phyloP scores from a whole-genome alignment of 64 coral and sea anemone genomes.

The Exaiptasia diaphana region DNA sequence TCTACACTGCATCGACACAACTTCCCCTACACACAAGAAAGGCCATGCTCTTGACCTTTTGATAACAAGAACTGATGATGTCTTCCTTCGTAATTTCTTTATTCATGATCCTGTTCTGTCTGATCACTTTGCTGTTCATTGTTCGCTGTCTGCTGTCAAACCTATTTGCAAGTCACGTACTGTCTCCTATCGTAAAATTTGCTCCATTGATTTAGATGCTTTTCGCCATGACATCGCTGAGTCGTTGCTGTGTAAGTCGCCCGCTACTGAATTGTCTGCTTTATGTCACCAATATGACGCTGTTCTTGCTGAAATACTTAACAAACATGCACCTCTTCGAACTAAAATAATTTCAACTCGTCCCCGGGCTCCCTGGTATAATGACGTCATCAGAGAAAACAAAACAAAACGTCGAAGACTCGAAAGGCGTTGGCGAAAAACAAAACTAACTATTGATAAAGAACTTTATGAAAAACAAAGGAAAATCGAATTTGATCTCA shows the following conservation, averaged over 20 bases:
- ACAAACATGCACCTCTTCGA: conserved; percentile 33
- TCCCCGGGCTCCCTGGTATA: conserved; percentile 30
- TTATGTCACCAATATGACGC: conserved; percentile 33
- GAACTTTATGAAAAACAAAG: not conserved
- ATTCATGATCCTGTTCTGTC: conserved; percentile 28
- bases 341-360: conserved; percentile 13
- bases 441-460: conserved; percentile 1
- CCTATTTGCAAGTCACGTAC: not conserved
- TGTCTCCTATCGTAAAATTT: conserved; percentile 11
- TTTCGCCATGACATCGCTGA: not conserved
- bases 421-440: conserved; percentile 35
- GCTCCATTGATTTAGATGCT: conserved; percentile 5
- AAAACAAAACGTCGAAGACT: conserved; percentile 14
- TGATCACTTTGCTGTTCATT: conserved; percentile 48
- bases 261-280: conserved; percentile 1
- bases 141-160: conserved; percentile 12
- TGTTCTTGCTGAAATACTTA: not conserved
- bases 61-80: conserved; percentile 9
- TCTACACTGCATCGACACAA: not conserved
- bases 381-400: conserved; percentile 5
- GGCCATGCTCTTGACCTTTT: conserved; percentile 13
- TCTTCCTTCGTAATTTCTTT: not conserved
- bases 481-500: too few relatives aligned
- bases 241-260: not conserved
- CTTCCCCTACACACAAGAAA: conserved; percentile 1